Conservation (phyloP, 2,797 vertebrate species). For the Chelonia mydas region DNA sequence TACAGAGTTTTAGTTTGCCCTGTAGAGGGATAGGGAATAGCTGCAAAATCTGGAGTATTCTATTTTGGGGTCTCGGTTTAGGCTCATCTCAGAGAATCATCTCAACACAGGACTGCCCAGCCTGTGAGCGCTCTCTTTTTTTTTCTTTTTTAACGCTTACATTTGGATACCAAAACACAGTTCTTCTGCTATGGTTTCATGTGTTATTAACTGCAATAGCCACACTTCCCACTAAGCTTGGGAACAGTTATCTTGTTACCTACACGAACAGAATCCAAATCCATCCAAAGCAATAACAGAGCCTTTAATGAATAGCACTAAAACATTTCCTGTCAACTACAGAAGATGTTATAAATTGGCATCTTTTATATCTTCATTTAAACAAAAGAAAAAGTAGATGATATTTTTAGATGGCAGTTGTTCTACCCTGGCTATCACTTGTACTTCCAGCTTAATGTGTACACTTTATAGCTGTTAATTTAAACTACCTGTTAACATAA, state of each 20-base stretch:
- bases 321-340: neutral
- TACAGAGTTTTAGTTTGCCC: neutral
- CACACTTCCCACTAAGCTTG: fast-evolving
- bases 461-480: neutral
- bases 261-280: neutral
- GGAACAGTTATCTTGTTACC: neutral
- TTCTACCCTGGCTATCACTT: neutral
- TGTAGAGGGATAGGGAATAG: neutral
- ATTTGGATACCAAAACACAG: neutral
- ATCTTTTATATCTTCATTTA: neutral
- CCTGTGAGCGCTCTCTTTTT: neutral
- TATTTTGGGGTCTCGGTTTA: neutral
- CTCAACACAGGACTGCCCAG: neutral
- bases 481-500: neutral
- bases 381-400: constrained; percentile 1
- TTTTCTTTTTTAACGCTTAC: neutral
- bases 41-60: neutral
- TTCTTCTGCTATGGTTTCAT: neutral
- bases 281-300: neutral
- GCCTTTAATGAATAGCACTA: neutral
- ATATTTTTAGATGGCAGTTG: neutral
- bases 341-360: neutral
- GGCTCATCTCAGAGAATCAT: fast-evolving
- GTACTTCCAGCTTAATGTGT: neutral
- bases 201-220: neutral